Evolutionary conservation across 2,113 vertebrate genomes (phyloP), one percentile per base, ranked within the genome.

Genomic region (Periophthalmus modestus): DNA sequence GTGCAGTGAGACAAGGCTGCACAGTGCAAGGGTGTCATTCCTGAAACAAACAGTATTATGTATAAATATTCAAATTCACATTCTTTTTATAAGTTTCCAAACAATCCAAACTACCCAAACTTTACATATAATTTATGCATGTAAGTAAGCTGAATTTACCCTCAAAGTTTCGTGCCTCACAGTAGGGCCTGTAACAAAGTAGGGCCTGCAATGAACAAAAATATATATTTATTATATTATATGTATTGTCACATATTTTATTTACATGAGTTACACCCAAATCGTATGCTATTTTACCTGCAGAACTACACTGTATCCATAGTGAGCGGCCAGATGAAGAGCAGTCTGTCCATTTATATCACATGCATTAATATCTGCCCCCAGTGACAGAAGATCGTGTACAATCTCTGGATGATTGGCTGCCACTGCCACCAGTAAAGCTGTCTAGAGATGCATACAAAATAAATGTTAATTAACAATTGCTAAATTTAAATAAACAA

Each of bases 141-240:
- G 52, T 48, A 4, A 16, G 13, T 48, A 21, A 55, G 19, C 7
- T 11, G 6, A 55, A 48, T 23, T 79, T 83, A 97, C 96, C 96
- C 87, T 97, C 96, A 62, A 96, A 97, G 83, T 97, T 95, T 68
- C 95, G 92, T 73, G 95, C 92, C 80, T 97, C 96, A 93, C 90
- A 69, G 95, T 82, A 1, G 71, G 80, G 34, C 88, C 81, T 18
- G 93, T 90, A 23, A 80, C 87, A 91, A 68, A 96, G 90, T 84
- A 96, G 90, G 16, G 91, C 93, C 96, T 97, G 68, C 48, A 65
- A 77, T 58, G 68, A 46, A 66, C 66, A 18, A 68, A 68, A 59
- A 24, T 3, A 58, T 6, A 52, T 47, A 47, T 28, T 82, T 9
- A 43, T 43, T 43, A 43, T 43, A 43, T 43, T 43, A 43, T 43